These are phyloP conservation scores for Myoxocephalus aenaeus DNA, from an alignment of 2,797 vertebrate genomes.

Conservation along the genomic window DNA sequence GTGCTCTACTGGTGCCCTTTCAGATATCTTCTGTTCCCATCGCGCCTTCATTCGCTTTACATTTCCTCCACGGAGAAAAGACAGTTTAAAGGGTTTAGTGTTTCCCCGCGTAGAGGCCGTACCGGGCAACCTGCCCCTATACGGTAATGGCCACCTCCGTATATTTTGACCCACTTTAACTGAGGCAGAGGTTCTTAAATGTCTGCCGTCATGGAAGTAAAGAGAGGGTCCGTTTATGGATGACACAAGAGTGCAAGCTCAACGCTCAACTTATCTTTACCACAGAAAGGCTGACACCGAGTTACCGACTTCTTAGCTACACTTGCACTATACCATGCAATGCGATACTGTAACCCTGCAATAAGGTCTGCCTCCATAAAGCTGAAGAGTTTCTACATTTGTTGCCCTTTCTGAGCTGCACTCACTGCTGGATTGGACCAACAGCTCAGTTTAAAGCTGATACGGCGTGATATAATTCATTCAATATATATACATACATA, in stretches of 20 bases:
- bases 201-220: conserved; percentile 36
- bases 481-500: too few species aligned
- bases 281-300: background rate
- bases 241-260: conserved; percentile 10
- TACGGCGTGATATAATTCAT: too few species aligned
- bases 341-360: background rate
- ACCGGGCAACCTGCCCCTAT: conserved; percentile 3
- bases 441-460: background rate
- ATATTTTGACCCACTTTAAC: conserved; percentile 38
- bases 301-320: background rate
- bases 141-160: conserved; percentile 34
- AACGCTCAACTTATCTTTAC: background rate
- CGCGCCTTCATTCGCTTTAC: conserved; percentile 29
- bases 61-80: conserved; percentile 22
- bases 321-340: background rate
- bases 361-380: background rate
- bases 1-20: conserved; percentile 26
- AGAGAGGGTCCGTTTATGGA: conserved; percentile 14
- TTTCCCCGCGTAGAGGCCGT: conserved; percentile 15
- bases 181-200: conserved; percentile 7
- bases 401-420: background rate
- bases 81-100: background rate
- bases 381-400: background rate
- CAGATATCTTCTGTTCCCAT: conserved; percentile 30
- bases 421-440: background rate